Conservation (phyloP, 2,113 vertebrate genomes). For the Pollachius pollachius region DNA sequence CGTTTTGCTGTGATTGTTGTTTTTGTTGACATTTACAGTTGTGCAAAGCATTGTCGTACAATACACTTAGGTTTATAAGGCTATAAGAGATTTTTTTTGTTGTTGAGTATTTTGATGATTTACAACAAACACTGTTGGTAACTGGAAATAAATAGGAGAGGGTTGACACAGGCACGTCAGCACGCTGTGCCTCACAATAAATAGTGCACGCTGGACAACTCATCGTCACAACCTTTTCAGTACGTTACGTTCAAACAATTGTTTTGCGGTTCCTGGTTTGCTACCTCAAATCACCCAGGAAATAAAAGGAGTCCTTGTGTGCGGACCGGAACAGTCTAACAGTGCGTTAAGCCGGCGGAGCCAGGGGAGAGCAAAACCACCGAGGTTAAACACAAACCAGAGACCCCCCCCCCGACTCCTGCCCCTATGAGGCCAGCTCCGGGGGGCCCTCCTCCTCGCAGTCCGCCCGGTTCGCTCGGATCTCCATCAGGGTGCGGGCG, state of each 20-base stretch:
- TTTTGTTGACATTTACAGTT: conserved; percentile 28
- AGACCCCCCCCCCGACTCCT: not conserved
- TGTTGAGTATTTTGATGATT: conserved; percentile 25
- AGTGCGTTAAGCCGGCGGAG: conserved; percentile 9
- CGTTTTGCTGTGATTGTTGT: conserved; percentile 41
- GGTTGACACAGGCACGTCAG: not conserved
- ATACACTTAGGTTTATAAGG: conserved; percentile 50
- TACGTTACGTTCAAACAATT: not conserved
- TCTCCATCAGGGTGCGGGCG: conserved; percentile 90
- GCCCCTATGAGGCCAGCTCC: conserved; percentile 81
- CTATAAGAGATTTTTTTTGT: conserved; percentile 37
- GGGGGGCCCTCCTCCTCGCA: conserved; percentile 87
- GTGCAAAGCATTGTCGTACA: conserved; percentile 19
- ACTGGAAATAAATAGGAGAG: conserved; percentile 29
- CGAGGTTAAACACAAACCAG: too few species aligned
- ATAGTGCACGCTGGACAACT: not conserved
- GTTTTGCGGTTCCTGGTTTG: conserved; percentile 16
- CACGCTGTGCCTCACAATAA: not conserved
- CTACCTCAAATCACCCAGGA: conserved; percentile 12
- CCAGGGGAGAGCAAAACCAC: not conserved
- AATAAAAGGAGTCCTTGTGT: not conserved
- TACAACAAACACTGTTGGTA: conserved; percentile 33
- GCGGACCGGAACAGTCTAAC: conserved; percentile 7
- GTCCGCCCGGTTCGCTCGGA: conserved; percentile 91
- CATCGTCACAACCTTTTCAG: too few species aligned